Base-by-base conservation (phyloP, 2,888 invertebrate genomes). In the Nomada goodeniana region DNA sequence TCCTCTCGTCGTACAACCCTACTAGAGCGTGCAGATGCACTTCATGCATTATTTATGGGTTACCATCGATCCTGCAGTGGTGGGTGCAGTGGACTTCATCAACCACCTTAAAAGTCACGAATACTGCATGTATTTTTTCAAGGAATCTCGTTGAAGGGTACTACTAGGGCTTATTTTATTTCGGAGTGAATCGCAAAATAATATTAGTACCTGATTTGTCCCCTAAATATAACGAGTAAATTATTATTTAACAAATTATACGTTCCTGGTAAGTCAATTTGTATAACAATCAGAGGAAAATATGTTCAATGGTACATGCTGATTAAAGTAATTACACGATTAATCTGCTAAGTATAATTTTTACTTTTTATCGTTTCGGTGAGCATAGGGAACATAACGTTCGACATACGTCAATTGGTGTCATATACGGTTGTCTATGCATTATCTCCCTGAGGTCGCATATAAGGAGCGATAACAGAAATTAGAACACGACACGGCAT, bases 31-130 rank as follows among this genome's bases (percentile, higher is more conserved):
- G 78, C 74, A 72, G 78, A 85, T 87, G 79, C 82, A 73, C 81
- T 85, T 89, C 86, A 90, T 90, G 88, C 85, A 90, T 90, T 90
- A 90, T 90, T 90, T 86, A 90, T 86, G 71, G 75, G 68, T 52
- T 68, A 42, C 60, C 83, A 86, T 86, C 75, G 77, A 86, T 86
- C 86, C 71, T 52, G 15, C 64, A 52, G 71, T 55, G 57, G 71
- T 55, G 57, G 55, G 73, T 70, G 72, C 59, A 60, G 70, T 74
- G 70, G 59, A 80, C 80, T 80, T 79, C 71, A 60, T 80, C 65
- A 67, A 47, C 80, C 57, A 13, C 18, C 42, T 69, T 44, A 65
- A 53, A 57, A 80, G 47, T 70, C 52, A 47, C 59, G 18, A 52
- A 70, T 70, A n/a, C n/a, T 36, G 36, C 53, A 15, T 36, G 26